Base-by-base conservation (phyloP, 2,797 vertebrate genomes). In the Sebastes hubbsi region DNA sequence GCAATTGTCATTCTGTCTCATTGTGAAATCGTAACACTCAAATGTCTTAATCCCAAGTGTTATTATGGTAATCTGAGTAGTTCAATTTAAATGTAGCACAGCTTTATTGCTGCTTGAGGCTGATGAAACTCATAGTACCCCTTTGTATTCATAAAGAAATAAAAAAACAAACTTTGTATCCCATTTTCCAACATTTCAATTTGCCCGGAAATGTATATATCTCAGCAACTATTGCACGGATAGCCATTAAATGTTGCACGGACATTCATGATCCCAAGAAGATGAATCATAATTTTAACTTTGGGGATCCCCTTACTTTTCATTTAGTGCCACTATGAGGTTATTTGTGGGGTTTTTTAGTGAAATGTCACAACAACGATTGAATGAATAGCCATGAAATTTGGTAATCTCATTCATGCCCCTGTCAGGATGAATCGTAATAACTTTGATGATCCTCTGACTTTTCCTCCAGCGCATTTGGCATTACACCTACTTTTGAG, bases 31-130 rank as follows among this genome's bases (percentile, higher is more conserved):
- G 2, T 9, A 27, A 7, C 56, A 20, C 42, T 42, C 29, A 8
- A 32, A 32, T 66, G 74, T n/a, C 56, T 68, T 69, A 27, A 79
- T 60, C 60, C 68, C 1, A 16, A 6, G n/a, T 30, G 65, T 63
- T 55, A 62, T 49, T 24, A 32, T 52, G 30, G 27, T 62, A 77
- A 83, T 36, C 46, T 12, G 54, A 77, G 60, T 46, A 13, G 61
- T 58, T 70, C 3, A 8, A 3, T 65, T 69, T 64, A 38, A 54
- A 65, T 76, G 42, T 29, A 77, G 72, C 32, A 1, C n/a, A 36
- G 64, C 6, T 29, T 55, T 73, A 49, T 8, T 42, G 2, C 10
- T 8, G 20, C 16, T 62, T 46, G 10, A 64, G 27, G 38, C 61
- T 20, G 16, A 34, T 27, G 4, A 34, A 6, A 42, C 13, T 42